phyloP scores from a whole-genome alignment of 2,113 vertebrate species.

The Oryctolagus cuniculus region mOryCun1.1 NC_091432.1:77621501-77622000 shows the following conservation, averaged over 20 bases:
- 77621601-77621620: neutral
- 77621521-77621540: neutral
- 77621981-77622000: neutral
- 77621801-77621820: neutral
- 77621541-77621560: neutral
- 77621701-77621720: neutral
- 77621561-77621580: neutral
- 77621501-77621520: neutral
- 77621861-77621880: neutral
- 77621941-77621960: neutral
- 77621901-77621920: neutral
- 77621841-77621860: neutral
- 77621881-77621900: neutral
- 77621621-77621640: neutral
- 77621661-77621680: conserved; percentile 17
- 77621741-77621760: neutral
- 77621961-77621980: neutral
- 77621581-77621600: neutral
- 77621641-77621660: conserved; percentile 21
- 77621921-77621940: neutral
- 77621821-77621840: neutral
- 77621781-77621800: neutral
- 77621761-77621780: neutral
- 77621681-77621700: neutral
- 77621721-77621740: neutral